These are phyloP conservation scores for Leucopternis melanops DNA, from an alignment of 2,113 vertebrate species.

Conservation along the genomic window DNA sequence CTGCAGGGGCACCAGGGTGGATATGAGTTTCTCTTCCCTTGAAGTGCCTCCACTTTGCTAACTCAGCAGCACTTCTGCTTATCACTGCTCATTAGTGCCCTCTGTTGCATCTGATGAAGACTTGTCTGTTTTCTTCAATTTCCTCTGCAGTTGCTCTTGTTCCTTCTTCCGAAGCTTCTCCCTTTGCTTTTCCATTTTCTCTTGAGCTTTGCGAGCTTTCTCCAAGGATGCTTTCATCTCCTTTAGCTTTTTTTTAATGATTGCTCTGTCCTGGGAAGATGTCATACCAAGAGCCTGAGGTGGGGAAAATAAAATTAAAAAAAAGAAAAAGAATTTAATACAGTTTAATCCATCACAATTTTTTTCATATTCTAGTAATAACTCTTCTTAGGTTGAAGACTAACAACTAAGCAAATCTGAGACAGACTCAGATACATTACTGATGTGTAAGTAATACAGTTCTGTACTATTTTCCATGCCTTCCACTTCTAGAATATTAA, in stretches of 20 bases:
- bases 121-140: constrained; percentile 62
- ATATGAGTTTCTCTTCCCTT: neutral
- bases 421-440: neutral
- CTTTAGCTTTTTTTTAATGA: constrained; percentile 93
- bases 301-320: neutral
- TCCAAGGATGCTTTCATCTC: constrained; percentile 88
- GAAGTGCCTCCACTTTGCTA: neutral
- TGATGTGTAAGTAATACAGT: neutral
- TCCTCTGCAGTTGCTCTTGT: constrained; percentile 81
- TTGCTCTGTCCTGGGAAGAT: constrained; percentile 84
- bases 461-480: neutral
- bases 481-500: neutral
- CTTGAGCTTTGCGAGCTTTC: constrained; percentile 83
- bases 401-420: neutral
- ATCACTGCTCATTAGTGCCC: constrained; percentile 65
- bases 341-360: fast-evolving
- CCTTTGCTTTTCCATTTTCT: constrained; percentile 88
- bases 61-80: neutral
- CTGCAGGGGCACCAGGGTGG: neutral
- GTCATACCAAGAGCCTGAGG: constrained; percentile 84
- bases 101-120: constrained; percentile 25
- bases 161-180: constrained; percentile 84
- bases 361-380: neutral
- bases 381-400: neutral
- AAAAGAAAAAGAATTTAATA: neutral